A percentile compares a stretch with the other conserved stretches of the same genome.
Evolutionary conservation across 2,888 invertebrate genomes (phyloP).

Genomic region (Drosophila macrospina): DNA sequence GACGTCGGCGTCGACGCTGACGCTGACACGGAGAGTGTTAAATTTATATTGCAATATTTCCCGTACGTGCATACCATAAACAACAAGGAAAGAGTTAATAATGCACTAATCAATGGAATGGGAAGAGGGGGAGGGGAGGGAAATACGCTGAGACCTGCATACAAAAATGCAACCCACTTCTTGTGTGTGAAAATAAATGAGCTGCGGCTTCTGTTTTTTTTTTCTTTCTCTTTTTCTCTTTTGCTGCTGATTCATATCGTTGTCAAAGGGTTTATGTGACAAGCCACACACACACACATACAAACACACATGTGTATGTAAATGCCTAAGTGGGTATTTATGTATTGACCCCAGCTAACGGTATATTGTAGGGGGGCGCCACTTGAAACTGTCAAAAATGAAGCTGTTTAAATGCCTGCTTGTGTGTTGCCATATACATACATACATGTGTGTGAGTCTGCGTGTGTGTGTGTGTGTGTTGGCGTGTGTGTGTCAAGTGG

Average conservation of each 20-base stretch:
- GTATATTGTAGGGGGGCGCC: slow-evolving; percentile 54
- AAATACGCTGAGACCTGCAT: slow-evolving; percentile 21
- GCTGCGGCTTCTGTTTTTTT: slow-evolving; percentile 8
- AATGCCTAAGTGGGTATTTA: slow-evolving; percentile 25
- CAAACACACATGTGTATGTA: slow-evolving; percentile 3
- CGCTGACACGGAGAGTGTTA: slow-evolving; percentile 30
- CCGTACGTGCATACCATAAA: slow-evolving; percentile 45
- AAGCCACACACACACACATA: slow-evolving; percentile 5
- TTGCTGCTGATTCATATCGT: slow-evolving; percentile 1
- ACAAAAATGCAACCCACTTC: slow-evolving; percentile 32
- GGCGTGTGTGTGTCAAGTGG: slow-evolving; percentile 66
- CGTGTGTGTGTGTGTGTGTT: slow-evolving; percentile 10
- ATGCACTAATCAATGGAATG: slow-evolving; percentile 9
- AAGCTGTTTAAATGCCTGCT: slow-evolving; percentile 41
- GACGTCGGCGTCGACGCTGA: slow-evolving; percentile 2
- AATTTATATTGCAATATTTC: slow-evolving; percentile 42
- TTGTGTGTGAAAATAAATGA: slow-evolving; percentile 21
- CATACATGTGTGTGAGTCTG: slow-evolving; percentile 11
- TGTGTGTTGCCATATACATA: slow-evolving; percentile 5
- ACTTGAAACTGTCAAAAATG: slow-evolving; percentile 66
- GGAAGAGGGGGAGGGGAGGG: background rate
- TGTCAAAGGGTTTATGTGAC: slow-evolving; percentile 32
- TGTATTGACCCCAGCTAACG: slow-evolving; percentile 50
- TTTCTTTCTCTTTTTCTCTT: slow-evolving; percentile 8
- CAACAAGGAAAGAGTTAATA: slow-evolving; percentile 32